These are phyloP conservation scores for Yponomeuta cagnagella DNA, from an alignment of 2,888 invertebrate genomes.

Conservation along the genomic window DNA sequence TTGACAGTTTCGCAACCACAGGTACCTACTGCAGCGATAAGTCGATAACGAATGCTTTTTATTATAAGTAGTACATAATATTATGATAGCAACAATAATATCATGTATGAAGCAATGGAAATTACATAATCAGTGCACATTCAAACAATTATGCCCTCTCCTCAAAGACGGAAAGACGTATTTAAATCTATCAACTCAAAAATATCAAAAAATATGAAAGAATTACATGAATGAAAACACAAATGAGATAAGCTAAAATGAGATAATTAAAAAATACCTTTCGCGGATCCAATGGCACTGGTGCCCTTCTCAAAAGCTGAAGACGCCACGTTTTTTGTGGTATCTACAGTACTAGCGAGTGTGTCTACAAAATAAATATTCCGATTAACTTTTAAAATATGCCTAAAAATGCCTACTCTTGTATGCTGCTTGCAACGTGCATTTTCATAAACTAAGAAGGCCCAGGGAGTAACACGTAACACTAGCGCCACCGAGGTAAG, in stretches of 20 bases:
- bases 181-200: too few species aligned
- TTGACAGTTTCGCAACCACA: too few species aligned
- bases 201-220: too few species aligned
- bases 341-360: constrained; percentile 44
- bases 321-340: constrained; percentile 61
- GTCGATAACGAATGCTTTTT: too few species aligned
- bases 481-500: too few species aligned
- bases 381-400: background rate
- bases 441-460: too few species aligned
- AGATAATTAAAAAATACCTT: constrained; percentile 13
- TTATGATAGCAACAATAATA: background rate
- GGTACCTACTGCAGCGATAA: too few species aligned
- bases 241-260: background rate
- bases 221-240: background rate
- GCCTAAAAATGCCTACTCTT: too few species aligned
- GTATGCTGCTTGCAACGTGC: too few species aligned
- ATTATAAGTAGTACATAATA: too few species aligned
- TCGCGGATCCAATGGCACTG: constrained; percentile 23
- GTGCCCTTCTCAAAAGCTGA: constrained; percentile 63
- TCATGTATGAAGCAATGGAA: background rate
- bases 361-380: constrained; percentile 26
- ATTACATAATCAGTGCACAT: constrained; percentile 16
- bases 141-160: constrained; percentile 34
- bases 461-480: too few species aligned
- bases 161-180: too few species aligned